These are phyloP conservation scores for Halcyon badia DNA, from an alignment of 2,797 vertebrate species.

Conservation along the genomic window DNA sequence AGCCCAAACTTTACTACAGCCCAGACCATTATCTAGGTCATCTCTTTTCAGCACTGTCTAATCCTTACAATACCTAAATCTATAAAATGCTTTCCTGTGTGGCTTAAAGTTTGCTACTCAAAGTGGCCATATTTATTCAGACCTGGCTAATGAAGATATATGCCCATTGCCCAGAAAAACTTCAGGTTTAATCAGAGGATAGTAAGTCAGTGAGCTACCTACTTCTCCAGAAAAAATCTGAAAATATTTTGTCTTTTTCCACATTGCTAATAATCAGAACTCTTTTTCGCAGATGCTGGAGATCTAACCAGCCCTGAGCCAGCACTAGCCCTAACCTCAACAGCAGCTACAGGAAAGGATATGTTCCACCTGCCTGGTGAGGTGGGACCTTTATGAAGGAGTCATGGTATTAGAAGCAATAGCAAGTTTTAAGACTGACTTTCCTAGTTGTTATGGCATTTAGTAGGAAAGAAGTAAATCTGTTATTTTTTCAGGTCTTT, in stretches of 20 bases:
- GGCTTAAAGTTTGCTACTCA: not conserved
- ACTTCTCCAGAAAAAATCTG: not conserved
- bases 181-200: not conserved
- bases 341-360: not conserved
- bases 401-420: not conserved
- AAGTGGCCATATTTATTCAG: not conserved
- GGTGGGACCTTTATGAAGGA: fast-evolving
- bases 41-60: not conserved
- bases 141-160: not conserved
- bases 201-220: not conserved
- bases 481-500: not conserved
- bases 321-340: not conserved
- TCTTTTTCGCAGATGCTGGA: not conserved
- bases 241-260: not conserved
- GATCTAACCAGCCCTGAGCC: not conserved
- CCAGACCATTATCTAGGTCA: not conserved
- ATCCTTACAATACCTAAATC: not conserved
- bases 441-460: not conserved
- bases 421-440: not conserved
- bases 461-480: not conserved
- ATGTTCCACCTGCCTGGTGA: not conserved
- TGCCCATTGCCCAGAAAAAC: not conserved
- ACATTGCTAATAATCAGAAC: not conserved
- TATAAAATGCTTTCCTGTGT: not conserved
- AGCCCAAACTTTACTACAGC: not conserved